Percentiles rank a stretch among this genome's conserved stretches.
Evolutionary conservation across 2,888 invertebrate genomes (phyloP).

Genomic region (Ophraella communa): DNA sequence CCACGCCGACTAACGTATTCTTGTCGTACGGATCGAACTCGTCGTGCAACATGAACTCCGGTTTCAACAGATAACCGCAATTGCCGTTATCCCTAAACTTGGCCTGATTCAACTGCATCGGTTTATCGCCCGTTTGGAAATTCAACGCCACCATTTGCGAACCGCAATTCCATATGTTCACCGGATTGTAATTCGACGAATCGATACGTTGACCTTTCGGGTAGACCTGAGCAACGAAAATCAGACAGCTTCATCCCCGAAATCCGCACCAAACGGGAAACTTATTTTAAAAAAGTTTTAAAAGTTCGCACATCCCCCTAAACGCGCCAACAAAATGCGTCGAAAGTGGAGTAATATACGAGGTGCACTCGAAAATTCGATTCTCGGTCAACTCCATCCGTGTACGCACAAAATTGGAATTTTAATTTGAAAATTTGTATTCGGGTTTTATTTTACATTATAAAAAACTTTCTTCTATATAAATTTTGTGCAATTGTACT

Average conservation of each 20-base stretch:
- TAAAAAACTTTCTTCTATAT: no score
- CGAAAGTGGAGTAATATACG: no score
- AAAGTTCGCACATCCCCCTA: no score
- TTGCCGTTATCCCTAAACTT: constrained; percentile 91
- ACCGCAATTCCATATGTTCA: constrained; percentile 94
- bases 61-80: constrained; percentile 92
- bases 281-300: neutral
- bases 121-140: constrained; percentile 93
- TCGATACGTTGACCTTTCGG: constrained; percentile 94
- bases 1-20: constrained; percentile 65
- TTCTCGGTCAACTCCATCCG: no score
- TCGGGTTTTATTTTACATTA: no score
- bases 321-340: no score
- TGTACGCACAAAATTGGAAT: no score
- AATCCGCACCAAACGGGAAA: no score
- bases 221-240: constrained; percentile 95
- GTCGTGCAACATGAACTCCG: constrained; percentile 84
- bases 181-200: constrained; percentile 96
- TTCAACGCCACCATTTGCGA: constrained; percentile 98
- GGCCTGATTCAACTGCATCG: constrained; percentile 96
- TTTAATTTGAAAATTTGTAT: no score
- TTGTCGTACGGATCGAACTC: constrained; percentile 81
- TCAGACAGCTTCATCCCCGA: no score
- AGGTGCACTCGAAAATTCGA: no score
- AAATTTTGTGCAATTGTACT: no score